Conservation (phyloP, 2,113 vertebrate genomes). For the Orthonyx spaldingii region DNA sequence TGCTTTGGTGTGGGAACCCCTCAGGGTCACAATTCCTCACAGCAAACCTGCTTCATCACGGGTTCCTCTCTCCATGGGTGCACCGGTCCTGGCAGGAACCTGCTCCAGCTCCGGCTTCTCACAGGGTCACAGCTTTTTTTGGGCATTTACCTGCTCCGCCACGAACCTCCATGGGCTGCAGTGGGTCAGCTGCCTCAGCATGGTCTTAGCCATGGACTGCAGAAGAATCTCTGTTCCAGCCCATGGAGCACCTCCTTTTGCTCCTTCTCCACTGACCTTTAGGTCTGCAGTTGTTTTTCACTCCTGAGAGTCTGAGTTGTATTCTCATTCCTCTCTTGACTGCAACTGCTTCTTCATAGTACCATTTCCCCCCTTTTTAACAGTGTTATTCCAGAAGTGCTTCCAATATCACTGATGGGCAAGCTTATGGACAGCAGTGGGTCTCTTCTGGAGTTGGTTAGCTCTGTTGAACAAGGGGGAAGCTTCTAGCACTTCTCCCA, state of each 20-base stretch:
- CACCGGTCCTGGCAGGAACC: neutral
- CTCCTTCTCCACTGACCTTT: neutral
- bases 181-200: neutral
- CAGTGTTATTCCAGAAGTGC: neutral
- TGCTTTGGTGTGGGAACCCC: neutral
- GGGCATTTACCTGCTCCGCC: neutral
- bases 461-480: neutral
- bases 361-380: neutral
- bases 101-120: neutral
- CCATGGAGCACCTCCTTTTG: fast-evolving
- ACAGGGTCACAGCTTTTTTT: neutral
- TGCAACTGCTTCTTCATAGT: neutral
- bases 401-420: neutral
- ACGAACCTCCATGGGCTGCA: neutral
- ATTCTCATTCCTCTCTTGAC: neutral
- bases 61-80: neutral
- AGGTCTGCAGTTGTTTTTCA: neutral
- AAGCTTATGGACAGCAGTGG: neutral
- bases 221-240: neutral
- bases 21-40: neutral
- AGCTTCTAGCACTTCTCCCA: neutral
- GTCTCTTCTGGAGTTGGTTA: fast-evolving
- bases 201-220: neutral
- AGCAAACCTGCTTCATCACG: neutral
- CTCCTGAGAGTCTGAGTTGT: neutral